Base-by-base conservation (phyloP, 2,113 vertebrate species). In the Panthera uncia region DNA sequence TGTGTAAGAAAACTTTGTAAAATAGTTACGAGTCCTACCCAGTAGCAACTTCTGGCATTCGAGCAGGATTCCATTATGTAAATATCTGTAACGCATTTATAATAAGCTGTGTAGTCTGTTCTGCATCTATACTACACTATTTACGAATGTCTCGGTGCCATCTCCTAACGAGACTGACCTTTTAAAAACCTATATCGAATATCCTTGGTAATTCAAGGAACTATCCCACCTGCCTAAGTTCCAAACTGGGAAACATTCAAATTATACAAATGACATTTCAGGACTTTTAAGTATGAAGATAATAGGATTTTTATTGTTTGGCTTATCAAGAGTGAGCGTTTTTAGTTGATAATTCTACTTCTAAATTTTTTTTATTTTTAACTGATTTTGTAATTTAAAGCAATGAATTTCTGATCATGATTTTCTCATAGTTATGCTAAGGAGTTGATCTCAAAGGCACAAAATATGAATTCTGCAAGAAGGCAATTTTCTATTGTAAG, bases 21-120 rank as follows among this genome's bases (percentile, higher is more conserved):
- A 98, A 99, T 99, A 99, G 98, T 98, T 98, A 98, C 98, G 98
- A 98, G 98, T 98, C 98, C 97, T 98, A 98, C 98, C 98, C 98
- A 99, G 98, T 99, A 99, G 98, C 98, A 99, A 98, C 98, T 98
- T 98, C 98, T 98, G 99, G 98, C 98, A 96, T 98, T 98, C 98
- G 98, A 98, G 97, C 98, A 99, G 98, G 98, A 99, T 98, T 99
- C 98, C 98, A 99, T 98, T 99, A 98, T 99, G 99, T 99, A 98
- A 97, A 99, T 99, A 97, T 94, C 94, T 98, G 97, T 99, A 98
- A 98, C 98, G 98, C 98, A 98, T 98, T 98, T 98, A 98, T 98
- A 98, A 98, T 98, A 98, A 98, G 98, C 98, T 98, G 98, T 99
- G 98, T 99, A 98, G 97, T 98, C 98, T 98, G 97, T 98, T 98